Conservation (phyloP, 2,113 vertebrate species). For the Heloderma charlesbogerti region DNA sequence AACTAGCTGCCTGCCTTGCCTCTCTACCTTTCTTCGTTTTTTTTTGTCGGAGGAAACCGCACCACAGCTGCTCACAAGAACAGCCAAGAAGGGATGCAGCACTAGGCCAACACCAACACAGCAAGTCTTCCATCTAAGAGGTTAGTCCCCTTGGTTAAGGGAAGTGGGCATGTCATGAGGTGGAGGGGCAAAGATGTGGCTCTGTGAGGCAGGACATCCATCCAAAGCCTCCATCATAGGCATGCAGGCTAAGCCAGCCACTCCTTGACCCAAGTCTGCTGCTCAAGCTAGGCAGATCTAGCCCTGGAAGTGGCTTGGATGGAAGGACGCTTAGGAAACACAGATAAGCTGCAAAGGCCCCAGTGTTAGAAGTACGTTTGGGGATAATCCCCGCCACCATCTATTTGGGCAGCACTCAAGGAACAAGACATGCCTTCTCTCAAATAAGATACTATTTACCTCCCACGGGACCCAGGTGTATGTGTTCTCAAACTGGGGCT, state of each 20-base stretch:
- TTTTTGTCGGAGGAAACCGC: neutral
- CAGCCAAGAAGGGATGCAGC: neutral
- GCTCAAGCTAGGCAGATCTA: neutral
- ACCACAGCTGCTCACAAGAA: neutral
- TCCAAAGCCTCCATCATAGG: neutral
- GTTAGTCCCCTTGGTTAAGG: neutral
- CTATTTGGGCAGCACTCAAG: neutral
- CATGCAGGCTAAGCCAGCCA: too few relatives aligned
- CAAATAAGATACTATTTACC: neutral
- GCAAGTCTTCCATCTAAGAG: neutral
- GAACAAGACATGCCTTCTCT: neutral
- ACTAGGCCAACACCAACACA: neutral
- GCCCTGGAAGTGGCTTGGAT: neutral
- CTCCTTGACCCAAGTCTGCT: neutral
- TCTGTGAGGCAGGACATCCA: neutral
- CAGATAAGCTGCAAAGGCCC: neutral
- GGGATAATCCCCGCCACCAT: neutral
- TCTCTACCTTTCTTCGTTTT: neutral
- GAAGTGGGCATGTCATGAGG: neutral
- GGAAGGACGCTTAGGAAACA: neutral
- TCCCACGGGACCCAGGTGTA: too few relatives aligned
- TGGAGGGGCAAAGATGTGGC: too few relatives aligned
- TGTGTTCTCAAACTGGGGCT: too few relatives aligned
- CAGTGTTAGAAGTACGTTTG: neutral
- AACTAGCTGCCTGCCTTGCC: too few relatives aligned